Evolutionary conservation across 2,888 invertebrate species (phyloP).

Genomic region (Cactoblastis cactorum): DNA sequence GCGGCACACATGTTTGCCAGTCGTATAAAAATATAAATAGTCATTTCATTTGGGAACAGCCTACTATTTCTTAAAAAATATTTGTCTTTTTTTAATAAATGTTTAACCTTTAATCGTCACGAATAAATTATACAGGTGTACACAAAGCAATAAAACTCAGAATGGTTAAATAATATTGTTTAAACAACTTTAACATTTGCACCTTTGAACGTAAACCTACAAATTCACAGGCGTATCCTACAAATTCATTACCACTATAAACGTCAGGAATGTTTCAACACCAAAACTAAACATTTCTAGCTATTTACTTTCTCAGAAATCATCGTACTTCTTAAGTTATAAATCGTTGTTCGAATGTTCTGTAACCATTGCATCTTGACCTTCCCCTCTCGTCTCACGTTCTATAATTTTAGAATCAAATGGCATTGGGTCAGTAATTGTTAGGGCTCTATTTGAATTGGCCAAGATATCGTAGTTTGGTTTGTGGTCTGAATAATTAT

Average conservation of each 20-base stretch:
- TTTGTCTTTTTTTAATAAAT: not conserved
- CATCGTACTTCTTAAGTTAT: constrained; percentile 34
- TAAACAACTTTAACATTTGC: constrained; percentile 8
- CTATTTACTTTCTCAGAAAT: constrained; percentile 39
- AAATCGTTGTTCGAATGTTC: constrained; percentile 34
- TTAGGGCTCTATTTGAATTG: constrained; percentile 17
- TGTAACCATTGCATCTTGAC: constrained; percentile 11
- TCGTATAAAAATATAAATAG: too few relatives aligned
- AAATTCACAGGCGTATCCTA: constrained; percentile 8
- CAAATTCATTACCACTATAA: constrained; percentile 12
- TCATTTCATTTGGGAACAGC: too few relatives aligned
- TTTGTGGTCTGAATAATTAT: constrained; percentile 37
- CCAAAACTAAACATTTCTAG: constrained; percentile 21
- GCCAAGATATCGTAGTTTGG: constrained; percentile 34
- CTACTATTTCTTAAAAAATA: too few relatives aligned
- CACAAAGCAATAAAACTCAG: constrained; percentile 5
- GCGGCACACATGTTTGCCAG: too few relatives aligned
- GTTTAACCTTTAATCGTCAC: not conserved
- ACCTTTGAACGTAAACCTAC: constrained; percentile 3
- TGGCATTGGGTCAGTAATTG: not conserved
- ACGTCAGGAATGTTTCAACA: constrained; percentile 10
- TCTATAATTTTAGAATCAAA: not conserved
- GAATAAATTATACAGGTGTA: constrained; percentile 24
- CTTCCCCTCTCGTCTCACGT: constrained; percentile 4
- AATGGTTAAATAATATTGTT: not conserved